Base-by-base conservation (phyloP, 1,140 invertebrate genomes). In the Scaptodrosophila lebanonensis region DNA sequence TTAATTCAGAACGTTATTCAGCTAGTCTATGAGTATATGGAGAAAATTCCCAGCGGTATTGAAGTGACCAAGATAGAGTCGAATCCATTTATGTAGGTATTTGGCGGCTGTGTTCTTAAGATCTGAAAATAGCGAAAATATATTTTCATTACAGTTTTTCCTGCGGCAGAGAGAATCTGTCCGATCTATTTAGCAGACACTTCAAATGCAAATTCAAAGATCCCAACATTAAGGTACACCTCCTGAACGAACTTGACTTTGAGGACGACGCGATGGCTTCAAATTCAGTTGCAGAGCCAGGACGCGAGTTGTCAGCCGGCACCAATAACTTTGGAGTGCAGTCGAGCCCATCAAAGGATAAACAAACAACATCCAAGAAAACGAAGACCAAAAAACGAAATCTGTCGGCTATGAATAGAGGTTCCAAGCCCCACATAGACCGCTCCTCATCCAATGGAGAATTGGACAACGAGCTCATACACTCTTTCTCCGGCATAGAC, bases 21-120 rank as follows among this genome's bases (percentile, higher is more conserved):
- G 2, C 18, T 54, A 8, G 16, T 40, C 3, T 11, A 33, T 18
- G 22, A 66, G 13, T 45, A 68, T 15, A 1, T 86, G 15, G 64
- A 86, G 22, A 65, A 67, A 15, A 69, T 83, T 2, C 79, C 79
- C 27, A 59, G 16, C 8, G 3, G 33, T 3, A 47, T 69, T 5
- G 1, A 72, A 0, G 38, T 86, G 1, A 61, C 16, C 13, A 53
- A 67, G 13, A 6, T 71, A 0, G 17, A 32, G 1, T 38, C 5
- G 5, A 85, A 75, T 65, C 77, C 85, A 1, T 86, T 69, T 48
- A 15, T 47, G 84, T 86, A 59, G 62, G 59, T 48, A 18, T n/a
- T n/a, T n/a, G n/a, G n/a, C n/a, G n/a, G n/a, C n/a, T n/a, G n/a
- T n/a, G n/a, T n/a, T n/a, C n/a, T n/a, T n/a, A n/a, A n/a, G n/a